Percentiles rank a stretch among this genome's conserved stretches.
Conservation (phyloP, 1,140 invertebrate species). For the Macrobrachium rosenbergii region DNA sequence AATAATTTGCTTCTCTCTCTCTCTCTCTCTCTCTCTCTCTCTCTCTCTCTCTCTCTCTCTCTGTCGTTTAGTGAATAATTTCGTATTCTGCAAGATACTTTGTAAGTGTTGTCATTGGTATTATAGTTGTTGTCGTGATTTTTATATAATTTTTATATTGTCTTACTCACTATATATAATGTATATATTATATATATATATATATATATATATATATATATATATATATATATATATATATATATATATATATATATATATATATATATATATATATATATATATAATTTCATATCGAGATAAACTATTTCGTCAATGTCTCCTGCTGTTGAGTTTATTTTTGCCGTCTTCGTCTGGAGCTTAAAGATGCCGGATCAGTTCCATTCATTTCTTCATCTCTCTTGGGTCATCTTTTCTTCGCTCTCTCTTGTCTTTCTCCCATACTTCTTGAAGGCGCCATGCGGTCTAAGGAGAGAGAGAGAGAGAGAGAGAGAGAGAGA, state of each 20-base stretch:
- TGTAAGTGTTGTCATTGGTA: background rate
- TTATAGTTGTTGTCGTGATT: background rate
- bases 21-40: background rate
- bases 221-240: constrained; percentile 20
- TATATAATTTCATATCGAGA: background rate
- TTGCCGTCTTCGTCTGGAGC: no score
- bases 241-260: constrained; percentile 13
- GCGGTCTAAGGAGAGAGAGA: background rate
- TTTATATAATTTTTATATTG: background rate
- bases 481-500: background rate
- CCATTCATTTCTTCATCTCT: no score
- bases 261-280: constrained; percentile 2
- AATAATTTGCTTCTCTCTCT: no score
- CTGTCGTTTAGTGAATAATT: no score
- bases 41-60: constrained; percentile 12
- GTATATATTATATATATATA: background rate
- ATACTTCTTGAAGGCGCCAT: background rate
- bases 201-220: background rate
- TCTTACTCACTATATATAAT: background rate
- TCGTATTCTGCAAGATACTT: no score
- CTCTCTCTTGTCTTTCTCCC: no score
- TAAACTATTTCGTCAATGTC: no score
- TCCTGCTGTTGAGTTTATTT: no score
- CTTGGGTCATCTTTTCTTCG: no score
- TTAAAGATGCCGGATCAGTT: no score